Evolutionary conservation across 2,113 vertebrate species (phyloP), one percentile per base, ranked within the genome.

Genomic region (Crypturellus undulatus): DNA sequence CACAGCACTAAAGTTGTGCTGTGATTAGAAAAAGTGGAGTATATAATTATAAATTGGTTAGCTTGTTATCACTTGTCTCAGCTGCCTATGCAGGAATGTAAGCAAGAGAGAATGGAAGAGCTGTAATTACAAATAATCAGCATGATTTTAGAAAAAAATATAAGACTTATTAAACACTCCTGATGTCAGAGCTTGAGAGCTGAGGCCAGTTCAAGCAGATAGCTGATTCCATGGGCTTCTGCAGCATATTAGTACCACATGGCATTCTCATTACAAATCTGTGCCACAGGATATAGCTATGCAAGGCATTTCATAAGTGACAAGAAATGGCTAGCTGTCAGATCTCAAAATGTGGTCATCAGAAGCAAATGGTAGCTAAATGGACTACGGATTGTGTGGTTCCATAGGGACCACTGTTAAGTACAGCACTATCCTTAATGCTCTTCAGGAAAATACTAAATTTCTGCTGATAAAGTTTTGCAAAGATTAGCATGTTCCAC

Each of bases 401-500:
- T 58, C 32, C 47, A 42, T 21, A 82, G 51, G 42, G 51, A 84
- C 45, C n/a, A 68, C 28, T 24, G 60, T 75, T 84, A 60, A 81
- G 56, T 24, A 26, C 21, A 4, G 5, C 81, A 28, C 24, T 84
- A 11, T 28, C 42, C 82, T 76, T 71, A 87, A 69, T 32, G 42
- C 71, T 17, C 52, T 84, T 79, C 63, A 72, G 65, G 15, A 82
- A 79, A 89, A 81, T 9, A 69, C 10, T n/a, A 26, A 5, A 62
- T 82, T 84, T 79, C 52, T 92, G 10, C 70, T 84, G 38, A 81
- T 30, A 51, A 20, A 56, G 32, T 82, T 91, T 78, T 91, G 49
- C 14, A 47, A 60, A 56, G 21, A 60, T 84, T 51, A n/a, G 5
- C 1, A 0, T 84, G 34, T 68, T 84, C 28, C n/a, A 32, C 51